These are phyloP conservation scores for Mormoops blainvillei DNA, from an alignment of 2,113 vertebrate species.

Conservation along the genomic window DNA sequence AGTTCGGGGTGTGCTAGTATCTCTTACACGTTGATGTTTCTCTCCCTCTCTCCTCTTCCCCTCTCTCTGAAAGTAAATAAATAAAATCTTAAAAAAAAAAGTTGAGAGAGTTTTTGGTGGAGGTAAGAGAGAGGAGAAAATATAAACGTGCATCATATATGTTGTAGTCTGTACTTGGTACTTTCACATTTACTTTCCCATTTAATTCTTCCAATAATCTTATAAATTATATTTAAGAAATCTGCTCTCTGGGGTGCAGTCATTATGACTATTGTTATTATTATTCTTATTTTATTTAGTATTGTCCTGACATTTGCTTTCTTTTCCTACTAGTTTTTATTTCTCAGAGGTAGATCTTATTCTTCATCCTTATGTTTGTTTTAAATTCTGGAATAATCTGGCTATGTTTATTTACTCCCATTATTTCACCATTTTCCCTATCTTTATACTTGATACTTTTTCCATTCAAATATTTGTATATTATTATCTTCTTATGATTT, in stretches of 20 bases:
- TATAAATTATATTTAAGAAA: neutral
- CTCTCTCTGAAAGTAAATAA: too few relatives aligned
- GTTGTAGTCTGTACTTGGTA: neutral
- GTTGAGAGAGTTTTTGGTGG: neutral
- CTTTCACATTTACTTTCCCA: neutral
- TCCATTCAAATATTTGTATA: neutral
- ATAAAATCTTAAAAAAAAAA: neutral
- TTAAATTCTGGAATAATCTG: neutral
- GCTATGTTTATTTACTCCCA: neutral
- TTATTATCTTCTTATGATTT: neutral
- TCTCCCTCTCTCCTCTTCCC: too few relatives aligned
- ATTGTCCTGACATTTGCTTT: neutral
- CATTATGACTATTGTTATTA: neutral
- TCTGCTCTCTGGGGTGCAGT: neutral
- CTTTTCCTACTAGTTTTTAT: neutral
- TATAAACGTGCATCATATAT: neutral
- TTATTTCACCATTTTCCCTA: conserved; percentile 10
- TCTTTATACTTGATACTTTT: neutral
- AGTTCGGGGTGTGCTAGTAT: too few relatives aligned
- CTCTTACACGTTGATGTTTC: too few relatives aligned
- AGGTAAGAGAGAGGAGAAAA: neutral
- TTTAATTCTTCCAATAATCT: neutral
- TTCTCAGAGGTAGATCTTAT: neutral
- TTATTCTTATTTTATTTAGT: neutral
- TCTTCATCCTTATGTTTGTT: neutral